Percentiles rank a stretch among this genome's conserved stretches.
phyloP scores from a whole-genome alignment of 2,113 vertebrate genomes.

The Syrmaticus mikado region DNA sequence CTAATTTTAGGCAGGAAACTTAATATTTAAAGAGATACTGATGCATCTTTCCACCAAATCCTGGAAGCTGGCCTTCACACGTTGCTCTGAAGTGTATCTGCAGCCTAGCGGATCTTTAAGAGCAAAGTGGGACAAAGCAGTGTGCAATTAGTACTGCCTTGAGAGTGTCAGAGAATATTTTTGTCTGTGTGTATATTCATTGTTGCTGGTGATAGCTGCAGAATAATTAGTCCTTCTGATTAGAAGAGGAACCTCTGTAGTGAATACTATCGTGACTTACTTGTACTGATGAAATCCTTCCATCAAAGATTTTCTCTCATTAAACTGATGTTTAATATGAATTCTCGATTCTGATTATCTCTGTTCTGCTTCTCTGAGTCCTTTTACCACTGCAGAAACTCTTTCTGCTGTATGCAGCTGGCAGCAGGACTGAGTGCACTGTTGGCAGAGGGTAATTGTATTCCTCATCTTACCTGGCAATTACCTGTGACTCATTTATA shows the following conservation, averaged over 20 bases:
- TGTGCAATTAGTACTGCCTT: background rate
- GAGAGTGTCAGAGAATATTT: background rate
- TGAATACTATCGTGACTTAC: background rate
- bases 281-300: slow-evolving; percentile 9
- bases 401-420: background rate
- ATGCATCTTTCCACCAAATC: background rate
- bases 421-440: background rate
- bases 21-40: slow-evolving; percentile 57
- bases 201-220: background rate
- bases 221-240: background rate
- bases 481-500: slow-evolving; percentile 29
- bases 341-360: slow-evolving; percentile 5
- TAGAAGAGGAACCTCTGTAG: background rate
- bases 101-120: background rate
- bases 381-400: background rate
- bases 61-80: background rate
- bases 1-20: slow-evolving; percentile 49
- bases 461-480: slow-evolving; percentile 31
- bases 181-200: background rate
- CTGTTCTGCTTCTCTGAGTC: background rate
- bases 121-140: background rate
- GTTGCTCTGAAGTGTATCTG: background rate
- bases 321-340: background rate
- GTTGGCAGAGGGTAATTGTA: slow-evolving; percentile 9
- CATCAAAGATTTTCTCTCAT: background rate